phyloP scores from a whole-genome alignment of 2,888 invertebrate genomes.

The Metallyticus violacea region DNA sequence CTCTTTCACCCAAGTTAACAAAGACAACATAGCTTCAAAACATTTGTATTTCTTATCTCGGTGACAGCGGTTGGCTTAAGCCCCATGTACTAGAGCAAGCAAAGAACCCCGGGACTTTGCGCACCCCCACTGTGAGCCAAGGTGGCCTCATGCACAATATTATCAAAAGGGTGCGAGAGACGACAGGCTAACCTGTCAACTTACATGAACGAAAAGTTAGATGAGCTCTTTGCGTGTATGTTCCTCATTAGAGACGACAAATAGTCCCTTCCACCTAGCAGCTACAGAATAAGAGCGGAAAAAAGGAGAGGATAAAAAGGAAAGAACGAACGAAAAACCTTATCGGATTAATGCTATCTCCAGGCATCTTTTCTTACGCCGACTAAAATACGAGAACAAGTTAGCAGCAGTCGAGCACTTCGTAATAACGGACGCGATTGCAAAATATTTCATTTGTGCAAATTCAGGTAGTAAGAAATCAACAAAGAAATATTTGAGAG shows the following conservation, averaged over 20 bases:
- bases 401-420: background rate
- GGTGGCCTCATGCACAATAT: background rate
- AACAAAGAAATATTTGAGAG: background rate
- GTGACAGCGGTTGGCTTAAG: background rate
- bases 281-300: background rate
- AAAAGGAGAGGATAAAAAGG: no score
- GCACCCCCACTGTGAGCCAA: no score
- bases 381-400: background rate
- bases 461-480: background rate
- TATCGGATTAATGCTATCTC: background rate
- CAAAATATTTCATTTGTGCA: background rate
- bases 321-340: background rate
- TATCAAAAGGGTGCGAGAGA: background rate
- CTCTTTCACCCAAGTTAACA: background rate
- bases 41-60: background rate
- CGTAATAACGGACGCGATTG: background rate
- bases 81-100: no score
- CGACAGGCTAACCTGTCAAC: background rate
- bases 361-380: background rate
- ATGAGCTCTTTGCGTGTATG: background rate
- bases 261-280: background rate
- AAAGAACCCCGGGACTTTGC: background rate
- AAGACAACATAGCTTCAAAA: background rate
- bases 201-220: background rate
- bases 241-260: background rate